Percentiles rank a stretch among this genome's conserved stretches.
Conservation (phyloP, 2,113 vertebrate genomes). For the Ceyx melanurus region DNA sequence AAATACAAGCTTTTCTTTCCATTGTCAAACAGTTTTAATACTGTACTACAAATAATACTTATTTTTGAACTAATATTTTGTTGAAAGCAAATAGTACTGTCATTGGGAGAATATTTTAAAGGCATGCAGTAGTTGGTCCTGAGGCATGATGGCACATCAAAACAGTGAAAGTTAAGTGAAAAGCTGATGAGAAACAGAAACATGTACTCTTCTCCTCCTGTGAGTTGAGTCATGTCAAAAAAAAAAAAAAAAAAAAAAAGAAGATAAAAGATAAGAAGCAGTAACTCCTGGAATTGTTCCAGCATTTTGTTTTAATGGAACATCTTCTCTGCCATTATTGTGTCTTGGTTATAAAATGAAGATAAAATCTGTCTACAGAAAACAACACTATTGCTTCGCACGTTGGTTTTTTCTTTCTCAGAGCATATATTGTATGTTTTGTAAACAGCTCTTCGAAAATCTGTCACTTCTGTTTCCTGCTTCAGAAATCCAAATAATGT, state of each 20-base stretch:
- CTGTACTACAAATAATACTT: neutral
- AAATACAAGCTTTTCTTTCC: neutral
- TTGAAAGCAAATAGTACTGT: neutral
- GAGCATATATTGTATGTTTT: neutral
- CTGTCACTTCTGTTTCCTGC: neutral
- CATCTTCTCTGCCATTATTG: neutral
- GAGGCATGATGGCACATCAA: neutral
- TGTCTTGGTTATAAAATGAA: neutral
- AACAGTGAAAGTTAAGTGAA: neutral
- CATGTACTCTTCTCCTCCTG: neutral
- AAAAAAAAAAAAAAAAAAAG: neutral
- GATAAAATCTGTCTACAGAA: neutral
- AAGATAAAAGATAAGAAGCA: neutral
- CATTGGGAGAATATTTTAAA: neutral
- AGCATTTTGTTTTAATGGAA: neutral
- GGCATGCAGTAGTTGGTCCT: neutral
- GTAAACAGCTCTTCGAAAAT: neutral
- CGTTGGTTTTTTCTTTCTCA: neutral
- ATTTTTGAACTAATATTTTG: neutral
- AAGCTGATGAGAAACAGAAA: neutral
- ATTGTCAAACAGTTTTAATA: neutral
- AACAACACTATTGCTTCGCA: accelerated
- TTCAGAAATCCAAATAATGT: neutral
- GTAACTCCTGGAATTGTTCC: neutral
- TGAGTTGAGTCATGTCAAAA: neutral